phyloP scores from a whole-genome alignment of 1,140 invertebrate species.

The Rhagoletis pomonella region DNA sequence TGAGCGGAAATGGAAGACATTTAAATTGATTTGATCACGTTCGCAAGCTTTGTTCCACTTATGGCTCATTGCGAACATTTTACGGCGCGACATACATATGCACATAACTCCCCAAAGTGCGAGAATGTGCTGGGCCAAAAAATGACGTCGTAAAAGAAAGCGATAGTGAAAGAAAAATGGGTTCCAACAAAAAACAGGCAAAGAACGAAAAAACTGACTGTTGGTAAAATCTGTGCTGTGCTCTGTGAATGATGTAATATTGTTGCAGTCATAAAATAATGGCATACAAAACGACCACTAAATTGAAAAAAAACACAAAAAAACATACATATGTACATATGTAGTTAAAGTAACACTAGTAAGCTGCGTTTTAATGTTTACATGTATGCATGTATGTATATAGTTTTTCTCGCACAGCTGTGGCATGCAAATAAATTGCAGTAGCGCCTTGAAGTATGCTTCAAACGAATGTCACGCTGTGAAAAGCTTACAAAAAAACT shows the following conservation, averaged over 20 bases:
- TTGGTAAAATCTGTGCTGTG: neutral
- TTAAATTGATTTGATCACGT: conserved; percentile 74
- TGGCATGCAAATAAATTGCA: neutral
- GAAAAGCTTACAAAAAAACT: neutral
- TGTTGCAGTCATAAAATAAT: conserved; percentile 68
- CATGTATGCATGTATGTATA: neutral
- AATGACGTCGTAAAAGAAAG: neutral
- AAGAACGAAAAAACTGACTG: neutral
- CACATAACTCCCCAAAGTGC: neutral
- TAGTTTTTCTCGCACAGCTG: neutral
- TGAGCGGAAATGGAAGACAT: conserved; percentile 58
- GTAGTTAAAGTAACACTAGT: neutral
- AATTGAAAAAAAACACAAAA: neutral
- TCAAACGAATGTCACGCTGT: neutral
- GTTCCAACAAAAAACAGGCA: neutral
- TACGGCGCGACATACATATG: conserved; percentile 50
- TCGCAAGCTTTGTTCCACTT: conserved; percentile 72
- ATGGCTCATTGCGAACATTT: conserved; percentile 69
- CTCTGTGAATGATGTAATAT: conserved; percentile 61
- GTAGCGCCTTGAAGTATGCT: neutral
- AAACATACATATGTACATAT: neutral
- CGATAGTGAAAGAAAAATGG: neutral
- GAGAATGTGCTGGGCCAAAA: neutral
- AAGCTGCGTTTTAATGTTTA: neutral
- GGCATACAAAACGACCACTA: conserved; percentile 1